Evolutionary conservation across 35 echinoderm and acorn worm genomes (phyloP).

Genomic region (Anneissia japonica): DNA sequence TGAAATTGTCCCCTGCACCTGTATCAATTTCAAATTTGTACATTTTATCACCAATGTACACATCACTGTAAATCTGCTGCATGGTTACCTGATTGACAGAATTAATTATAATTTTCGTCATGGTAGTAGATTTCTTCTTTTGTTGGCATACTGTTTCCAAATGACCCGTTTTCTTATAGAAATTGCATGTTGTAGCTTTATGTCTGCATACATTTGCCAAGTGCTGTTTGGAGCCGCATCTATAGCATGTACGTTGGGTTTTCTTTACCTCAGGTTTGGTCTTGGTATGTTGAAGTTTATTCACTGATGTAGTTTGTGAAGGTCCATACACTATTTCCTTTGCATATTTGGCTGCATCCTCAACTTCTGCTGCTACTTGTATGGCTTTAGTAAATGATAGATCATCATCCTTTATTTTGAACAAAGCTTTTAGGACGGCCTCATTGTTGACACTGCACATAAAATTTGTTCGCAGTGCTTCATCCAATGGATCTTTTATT

Average conservation of each 20-base stretch:
- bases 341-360: no score
- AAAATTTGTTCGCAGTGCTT: no score
- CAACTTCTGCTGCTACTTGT: no score
- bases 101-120: not conserved
- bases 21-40: not conserved
- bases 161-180: not conserved
- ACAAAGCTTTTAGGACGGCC: no score
- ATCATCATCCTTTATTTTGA: no score
- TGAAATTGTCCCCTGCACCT: not conserved
- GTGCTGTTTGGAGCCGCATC: not conserved
- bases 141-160: not conserved
- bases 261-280: no score
- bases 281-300: no score
- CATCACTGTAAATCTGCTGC: not conserved
- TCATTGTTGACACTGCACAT: no score
- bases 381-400: no score
- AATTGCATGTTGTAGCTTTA: not conserved
- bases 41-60: not conserved
- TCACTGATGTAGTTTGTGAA: no score
- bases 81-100: not conserved
- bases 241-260: not conserved
- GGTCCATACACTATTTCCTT: no score
- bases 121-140: not conserved
- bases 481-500: no score
- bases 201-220: not conserved